phyloP scores from a whole-genome alignment of 2,797 vertebrate genomes.

The Enteromius anoplus region DNA sequence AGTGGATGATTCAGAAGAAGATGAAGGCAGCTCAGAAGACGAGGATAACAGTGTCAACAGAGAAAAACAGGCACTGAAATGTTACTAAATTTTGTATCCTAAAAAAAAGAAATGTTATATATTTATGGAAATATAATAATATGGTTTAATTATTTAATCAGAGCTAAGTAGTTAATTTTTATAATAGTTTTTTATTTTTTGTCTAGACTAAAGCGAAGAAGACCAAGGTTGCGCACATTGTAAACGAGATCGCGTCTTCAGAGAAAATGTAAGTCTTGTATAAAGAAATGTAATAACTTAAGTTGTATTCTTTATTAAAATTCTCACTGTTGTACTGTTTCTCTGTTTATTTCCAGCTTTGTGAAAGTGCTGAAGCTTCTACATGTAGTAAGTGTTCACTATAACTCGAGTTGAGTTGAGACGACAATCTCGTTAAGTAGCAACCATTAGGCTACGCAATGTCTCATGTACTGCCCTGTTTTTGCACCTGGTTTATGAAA shows the following conservation, averaged over 20 bases:
- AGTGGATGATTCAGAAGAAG: constrained; percentile 81
- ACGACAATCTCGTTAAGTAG: neutral
- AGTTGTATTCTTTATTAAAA: neutral
- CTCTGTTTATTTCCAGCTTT: constrained; percentile 82
- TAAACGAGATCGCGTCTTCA: constrained; percentile 94
- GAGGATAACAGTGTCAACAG: constrained; percentile 87
- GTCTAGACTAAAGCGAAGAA: constrained; percentile 70
- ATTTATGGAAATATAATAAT: neutral
- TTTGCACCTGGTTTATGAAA: neutral
- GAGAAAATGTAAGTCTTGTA: constrained; percentile 91
- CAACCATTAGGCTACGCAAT: neutral
- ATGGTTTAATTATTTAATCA: neutral
- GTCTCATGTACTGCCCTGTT: neutral
- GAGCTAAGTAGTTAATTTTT: neutral
- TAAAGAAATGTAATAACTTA: neutral
- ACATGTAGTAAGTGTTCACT: constrained; percentile 90
- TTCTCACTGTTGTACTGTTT: neutral
- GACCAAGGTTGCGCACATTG: constrained; percentile 90
- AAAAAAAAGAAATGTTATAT: neutral
- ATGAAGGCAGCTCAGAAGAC: constrained; percentile 83
- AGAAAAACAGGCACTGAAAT: constrained; percentile 73
- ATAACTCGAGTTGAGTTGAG: neutral
- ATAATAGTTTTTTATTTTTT: neutral
- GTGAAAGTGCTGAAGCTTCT: constrained; percentile 96
- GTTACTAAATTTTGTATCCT: neutral